phyloP scores from a whole-genome alignment of 1,140 invertebrate species.

The Leptestheria dahalacensis region DNA sequence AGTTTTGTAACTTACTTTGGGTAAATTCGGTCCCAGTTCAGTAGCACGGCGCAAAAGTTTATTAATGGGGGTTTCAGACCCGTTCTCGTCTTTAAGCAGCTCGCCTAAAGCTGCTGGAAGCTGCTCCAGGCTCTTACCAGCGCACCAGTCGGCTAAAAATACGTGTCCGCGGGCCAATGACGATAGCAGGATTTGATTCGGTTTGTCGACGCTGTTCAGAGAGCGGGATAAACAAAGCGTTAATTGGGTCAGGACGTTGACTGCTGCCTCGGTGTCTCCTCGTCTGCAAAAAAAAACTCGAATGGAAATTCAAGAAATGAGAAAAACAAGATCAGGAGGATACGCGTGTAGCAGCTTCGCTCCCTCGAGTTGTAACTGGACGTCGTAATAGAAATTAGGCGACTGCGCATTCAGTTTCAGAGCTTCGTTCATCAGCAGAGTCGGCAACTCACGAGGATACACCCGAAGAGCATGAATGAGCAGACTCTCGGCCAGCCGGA shows the following conservation, averaged over 20 bases:
- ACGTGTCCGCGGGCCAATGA: neutral
- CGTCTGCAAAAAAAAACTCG: neutral
- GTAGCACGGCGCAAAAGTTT: neutral
- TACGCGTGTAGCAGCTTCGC: conserved; percentile 2
- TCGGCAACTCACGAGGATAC: neutral
- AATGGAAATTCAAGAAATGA: too few species aligned
- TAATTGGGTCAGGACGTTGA: conserved; percentile 4
- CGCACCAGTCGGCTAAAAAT: neutral
- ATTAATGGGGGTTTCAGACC: neutral
- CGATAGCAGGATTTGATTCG: neutral
- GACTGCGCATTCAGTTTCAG: neutral
- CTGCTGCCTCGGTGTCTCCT: conserved; percentile 5
- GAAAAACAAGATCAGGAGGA: too few species aligned
- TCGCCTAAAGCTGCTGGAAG: neutral
- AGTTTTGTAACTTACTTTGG: too few species aligned
- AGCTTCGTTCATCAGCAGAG: conserved; percentile 10
- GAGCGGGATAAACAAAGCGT: neutral
- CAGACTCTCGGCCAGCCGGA: conserved; percentile 1
- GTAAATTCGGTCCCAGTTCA: neutral
- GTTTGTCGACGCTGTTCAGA: neutral
- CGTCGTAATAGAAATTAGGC: neutral
- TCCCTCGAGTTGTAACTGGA: neutral
- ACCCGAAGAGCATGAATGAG: neutral
- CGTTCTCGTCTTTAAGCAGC: neutral
- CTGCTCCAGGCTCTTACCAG: neutral